phyloP scores from a whole-genome alignment of 1,140 invertebrate genomes.

The Dreissena rostriformis region DNA sequence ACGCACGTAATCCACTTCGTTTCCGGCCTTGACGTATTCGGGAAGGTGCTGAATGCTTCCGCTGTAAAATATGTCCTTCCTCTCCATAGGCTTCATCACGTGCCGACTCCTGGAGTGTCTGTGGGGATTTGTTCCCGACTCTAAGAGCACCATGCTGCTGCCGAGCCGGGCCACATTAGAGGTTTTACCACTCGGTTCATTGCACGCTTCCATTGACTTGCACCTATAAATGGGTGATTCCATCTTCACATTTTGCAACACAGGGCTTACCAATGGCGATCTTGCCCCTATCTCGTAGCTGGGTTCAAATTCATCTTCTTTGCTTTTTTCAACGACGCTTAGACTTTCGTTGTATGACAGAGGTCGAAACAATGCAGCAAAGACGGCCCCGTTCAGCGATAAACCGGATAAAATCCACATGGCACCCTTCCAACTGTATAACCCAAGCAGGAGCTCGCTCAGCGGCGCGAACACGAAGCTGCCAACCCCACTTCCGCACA shows the following conservation, averaged over 20 bases:
- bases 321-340: background rate
- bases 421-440: conserved; percentile 88
- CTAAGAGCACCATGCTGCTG: conserved; percentile 19
- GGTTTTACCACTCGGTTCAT: conserved; percentile 13
- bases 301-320: conserved; percentile 15
- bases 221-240: conserved; percentile 27
- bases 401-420: conserved; percentile 88
- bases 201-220: conserved; percentile 26
- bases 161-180: conserved; percentile 36
- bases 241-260: conserved; percentile 2
- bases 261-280: background rate
- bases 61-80: conserved; percentile 72
- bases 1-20: conserved; percentile 37
- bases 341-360: conserved; percentile 78
- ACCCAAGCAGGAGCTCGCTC: conserved; percentile 85
- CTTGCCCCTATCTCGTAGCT: background rate
- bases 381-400: conserved; percentile 95
- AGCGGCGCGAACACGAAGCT: conserved; percentile 90
- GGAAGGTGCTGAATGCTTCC: conserved; percentile 81
- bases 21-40: conserved; percentile 32
- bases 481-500: conserved; percentile 96
- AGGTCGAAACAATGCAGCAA: conserved; percentile 97
- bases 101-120: conserved; percentile 24
- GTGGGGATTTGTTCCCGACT: background rate
- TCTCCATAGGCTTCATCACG: conserved; percentile 56